A percentile compares a stretch with the other conserved stretches of the same genome.
Evolutionary conservation across 2,113 vertebrate genomes (phyloP).

Genomic region (Grantiella picta): DNA sequence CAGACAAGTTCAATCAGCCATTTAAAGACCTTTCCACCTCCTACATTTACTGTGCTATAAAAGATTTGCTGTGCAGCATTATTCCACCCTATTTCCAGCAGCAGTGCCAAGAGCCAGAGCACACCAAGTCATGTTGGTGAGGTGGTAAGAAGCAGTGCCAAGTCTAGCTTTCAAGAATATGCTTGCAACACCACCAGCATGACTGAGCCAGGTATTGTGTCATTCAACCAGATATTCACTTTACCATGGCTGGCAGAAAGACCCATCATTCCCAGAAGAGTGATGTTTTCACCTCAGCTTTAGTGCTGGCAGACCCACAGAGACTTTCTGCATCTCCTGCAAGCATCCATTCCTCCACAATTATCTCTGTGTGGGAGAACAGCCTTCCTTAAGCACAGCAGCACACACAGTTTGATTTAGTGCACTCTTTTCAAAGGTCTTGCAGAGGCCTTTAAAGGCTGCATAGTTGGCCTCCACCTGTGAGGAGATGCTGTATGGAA

Average conservation of each 20-base stretch:
- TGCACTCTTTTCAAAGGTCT: background rate
- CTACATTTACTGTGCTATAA: background rate
- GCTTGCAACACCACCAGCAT: background rate
- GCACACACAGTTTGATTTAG: background rate
- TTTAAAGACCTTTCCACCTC: constrained; percentile 20
- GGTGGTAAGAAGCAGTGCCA: background rate
- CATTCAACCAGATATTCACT: background rate
- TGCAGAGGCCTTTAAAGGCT: background rate
- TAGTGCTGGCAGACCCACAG: background rate
- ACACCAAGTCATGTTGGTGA: background rate
- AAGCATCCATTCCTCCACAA: background rate
- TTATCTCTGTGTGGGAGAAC: background rate
- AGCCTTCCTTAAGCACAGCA: background rate
- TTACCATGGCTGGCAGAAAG: background rate
- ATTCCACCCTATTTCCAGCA: background rate
- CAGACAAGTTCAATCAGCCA: background rate
- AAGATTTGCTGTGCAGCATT: background rate
- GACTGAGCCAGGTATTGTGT: background rate
- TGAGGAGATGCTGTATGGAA: background rate
- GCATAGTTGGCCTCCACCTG: background rate
- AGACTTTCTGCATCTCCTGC: background rate
- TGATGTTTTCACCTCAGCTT: background rate
- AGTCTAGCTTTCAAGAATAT: background rate
- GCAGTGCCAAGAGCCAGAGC: background rate
- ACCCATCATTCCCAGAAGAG: background rate